Evolutionary conservation across 2,113 vertebrate genomes (phyloP).

Genomic region (Colius striatus): DNA sequence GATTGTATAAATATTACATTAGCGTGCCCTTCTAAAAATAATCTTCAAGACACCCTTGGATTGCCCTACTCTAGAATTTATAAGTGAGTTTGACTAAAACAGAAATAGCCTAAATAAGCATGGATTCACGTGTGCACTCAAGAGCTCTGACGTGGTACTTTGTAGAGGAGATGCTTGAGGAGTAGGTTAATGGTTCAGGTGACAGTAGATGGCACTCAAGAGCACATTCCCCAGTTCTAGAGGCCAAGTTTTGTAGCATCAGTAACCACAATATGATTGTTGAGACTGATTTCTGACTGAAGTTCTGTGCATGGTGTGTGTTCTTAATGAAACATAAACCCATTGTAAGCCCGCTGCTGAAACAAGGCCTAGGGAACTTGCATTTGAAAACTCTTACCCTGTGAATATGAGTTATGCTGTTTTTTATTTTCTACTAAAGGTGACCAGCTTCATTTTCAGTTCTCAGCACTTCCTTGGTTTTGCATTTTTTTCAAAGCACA

Average conservation of each 20-base stretch:
- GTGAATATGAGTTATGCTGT: not conserved
- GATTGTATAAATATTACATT: not conserved
- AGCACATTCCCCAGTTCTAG: not conserved
- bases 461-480: not conserved
- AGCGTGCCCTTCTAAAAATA: not conserved
- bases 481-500: not conserved
- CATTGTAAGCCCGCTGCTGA: not conserved
- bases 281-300: fast-evolving
- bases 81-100: not conserved
- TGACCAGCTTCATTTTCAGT: not conserved
- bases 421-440: not conserved
- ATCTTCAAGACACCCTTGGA: not conserved
- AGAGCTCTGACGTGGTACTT: not conserved
- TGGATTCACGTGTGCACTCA: not conserved
- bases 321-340: not conserved
- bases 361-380: not conserved
- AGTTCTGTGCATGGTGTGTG: fast-evolving
- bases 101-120: not conserved
- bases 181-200: not conserved
- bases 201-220: conserved; percentile 21
- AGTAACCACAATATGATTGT: fast-evolving
- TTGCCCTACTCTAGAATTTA: not conserved
- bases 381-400: not conserved
- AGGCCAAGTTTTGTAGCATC: not conserved
- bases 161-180: fast-evolving